phyloP scores from a whole-genome alignment of 2,797 vertebrate genomes.

The Onychomys leucogaster region DNA sequence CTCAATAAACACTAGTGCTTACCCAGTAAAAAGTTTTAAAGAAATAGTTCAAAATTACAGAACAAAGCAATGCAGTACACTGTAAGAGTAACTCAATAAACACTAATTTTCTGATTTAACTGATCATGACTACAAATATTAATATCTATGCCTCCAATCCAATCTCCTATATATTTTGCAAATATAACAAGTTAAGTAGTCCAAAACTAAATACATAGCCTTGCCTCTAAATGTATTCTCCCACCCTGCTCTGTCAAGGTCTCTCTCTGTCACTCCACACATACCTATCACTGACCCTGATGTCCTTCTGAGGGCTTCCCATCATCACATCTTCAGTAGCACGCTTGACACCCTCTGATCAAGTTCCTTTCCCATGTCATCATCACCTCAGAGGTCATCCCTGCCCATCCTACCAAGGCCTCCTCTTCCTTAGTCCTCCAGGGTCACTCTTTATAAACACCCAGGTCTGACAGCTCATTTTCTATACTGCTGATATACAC shows the following conservation, averaged over 20 bases:
- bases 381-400: background rate
- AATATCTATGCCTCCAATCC: background rate
- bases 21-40: no score
- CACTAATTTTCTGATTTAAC: background rate
- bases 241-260: background rate
- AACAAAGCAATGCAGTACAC: background rate
- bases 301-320: background rate
- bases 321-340: background rate
- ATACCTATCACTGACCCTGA: background rate
- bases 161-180: background rate
- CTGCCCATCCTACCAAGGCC: background rate
- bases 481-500: background rate
- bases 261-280: background rate
- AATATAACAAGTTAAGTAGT: background rate
- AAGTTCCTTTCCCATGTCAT: background rate
- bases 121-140: background rate
- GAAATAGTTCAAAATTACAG: background rate
- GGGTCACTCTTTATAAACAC: background rate
- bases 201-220: background rate
- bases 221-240: background rate
- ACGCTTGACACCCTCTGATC: background rate
- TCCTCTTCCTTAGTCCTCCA: background rate
- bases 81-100: background rate
- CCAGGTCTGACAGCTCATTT: background rate
- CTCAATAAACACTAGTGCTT: background rate